phyloP scores from a whole-genome alignment of 1,140 invertebrate genomes.

The Drosophila varians region DNA sequence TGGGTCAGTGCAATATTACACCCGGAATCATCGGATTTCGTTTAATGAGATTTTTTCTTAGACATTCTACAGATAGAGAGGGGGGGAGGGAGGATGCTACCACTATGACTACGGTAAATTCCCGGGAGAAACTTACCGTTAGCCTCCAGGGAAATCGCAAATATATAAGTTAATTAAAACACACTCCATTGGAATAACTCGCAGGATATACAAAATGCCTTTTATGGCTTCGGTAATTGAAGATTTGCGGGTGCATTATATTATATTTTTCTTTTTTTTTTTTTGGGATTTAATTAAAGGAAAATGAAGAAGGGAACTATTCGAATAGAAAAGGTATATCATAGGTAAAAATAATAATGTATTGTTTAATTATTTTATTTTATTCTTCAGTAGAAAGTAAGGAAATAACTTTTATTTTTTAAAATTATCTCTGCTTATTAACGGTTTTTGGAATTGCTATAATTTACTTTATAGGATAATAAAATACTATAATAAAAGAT shows the following conservation, averaged over 20 bases:
- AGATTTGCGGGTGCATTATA: background rate
- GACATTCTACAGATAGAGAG: conserved; percentile 9
- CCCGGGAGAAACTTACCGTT: background rate
- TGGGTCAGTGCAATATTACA: conserved; percentile 23
- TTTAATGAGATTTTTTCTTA: conserved; percentile 49
- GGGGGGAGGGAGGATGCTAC: background rate
- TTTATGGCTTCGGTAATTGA: background rate
- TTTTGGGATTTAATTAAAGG: background rate
- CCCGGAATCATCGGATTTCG: conserved; percentile 44
- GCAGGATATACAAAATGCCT: background rate
- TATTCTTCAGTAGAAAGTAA: too few species aligned
- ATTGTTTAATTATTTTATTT: too few species aligned
- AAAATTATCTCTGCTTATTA: too few species aligned
- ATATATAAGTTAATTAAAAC: background rate
- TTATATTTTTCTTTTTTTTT: too few species aligned
- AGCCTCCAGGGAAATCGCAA: conserved; percentile 20
- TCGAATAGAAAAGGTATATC: too few species aligned
- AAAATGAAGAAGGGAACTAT: background rate
- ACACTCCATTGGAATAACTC: background rate
- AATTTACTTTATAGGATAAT: too few species aligned
- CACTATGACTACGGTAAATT: conserved; percentile 14
- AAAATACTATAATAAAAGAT: too few species aligned
- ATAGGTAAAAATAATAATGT: too few species aligned
- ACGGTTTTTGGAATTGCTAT: too few species aligned
- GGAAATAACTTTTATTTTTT: too few species aligned